Base-by-base conservation (phyloP, 1,140 invertebrate species). In the Drosophila jambulina region DNA sequence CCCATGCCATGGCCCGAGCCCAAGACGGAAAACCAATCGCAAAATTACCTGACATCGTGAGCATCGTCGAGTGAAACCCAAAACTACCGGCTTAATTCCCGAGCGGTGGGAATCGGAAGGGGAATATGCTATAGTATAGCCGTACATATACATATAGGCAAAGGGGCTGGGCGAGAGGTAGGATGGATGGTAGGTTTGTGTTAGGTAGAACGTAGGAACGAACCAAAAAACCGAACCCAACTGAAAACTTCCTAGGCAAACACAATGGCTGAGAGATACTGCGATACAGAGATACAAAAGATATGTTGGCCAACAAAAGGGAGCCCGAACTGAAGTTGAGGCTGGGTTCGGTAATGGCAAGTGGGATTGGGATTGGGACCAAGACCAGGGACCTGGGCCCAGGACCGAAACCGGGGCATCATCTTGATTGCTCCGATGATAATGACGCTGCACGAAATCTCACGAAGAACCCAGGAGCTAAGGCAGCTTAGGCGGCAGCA, bases 401-500 rank as follows among this genome's bases (percentile, higher is more conserved):
- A 40, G 48, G 29, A 67, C 56, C n/a, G 25, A 59, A 75, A 43
- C 54, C 61, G 62, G 42, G 58, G 46, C 64, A 77, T 65, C 65
- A 76, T 70, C 54, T 67, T 85, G 64, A 84, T 84, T 75, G 61
- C 61, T 65, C 43, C 61, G 74, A 80, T 84, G 72, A 90, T 90
- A 71, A 90, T 90, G 82, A 90, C 65, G 78, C 67, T 85, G 85
- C 86, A 90, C 78, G 85, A 90, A 88, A 75, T 71, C 85, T 82
- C 60, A 84, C 75, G 61, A 81, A 82, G 68, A 75, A 45, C 57
- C 80, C 67, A 68, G 67, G 48, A 70, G 67, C 63, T 54, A 46
- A 45, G 53, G 70, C 38, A 49, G 40, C 56, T 17, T 17, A 69
- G 38, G 62, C 69, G 43, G 45, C n/a, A 36, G 38, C 34, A 57